Evolutionary conservation across 2,797 vertebrate genomes (phyloP).

Genomic region (Melanogrammus aeglefinus): DNA sequence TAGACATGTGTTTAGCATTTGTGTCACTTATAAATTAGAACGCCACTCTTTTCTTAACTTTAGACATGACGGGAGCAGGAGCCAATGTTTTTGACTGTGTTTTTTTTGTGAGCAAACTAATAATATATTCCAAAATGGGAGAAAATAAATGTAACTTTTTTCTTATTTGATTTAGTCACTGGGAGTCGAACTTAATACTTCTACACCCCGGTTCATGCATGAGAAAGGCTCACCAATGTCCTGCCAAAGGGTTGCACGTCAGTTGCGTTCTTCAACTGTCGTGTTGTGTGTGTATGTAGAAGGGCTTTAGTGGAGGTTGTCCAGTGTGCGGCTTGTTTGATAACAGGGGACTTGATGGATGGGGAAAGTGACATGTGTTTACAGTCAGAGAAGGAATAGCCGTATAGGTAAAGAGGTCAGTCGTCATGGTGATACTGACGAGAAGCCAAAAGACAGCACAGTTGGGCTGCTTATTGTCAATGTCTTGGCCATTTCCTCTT

Average conservation of each 20-base stretch:
- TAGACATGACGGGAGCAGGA: no score
- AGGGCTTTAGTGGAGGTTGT: conserved; percentile 35
- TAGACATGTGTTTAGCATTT: not conserved
- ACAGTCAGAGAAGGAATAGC: conserved; percentile 49
- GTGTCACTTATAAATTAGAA: not conserved
- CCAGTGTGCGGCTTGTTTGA: conserved; percentile 50
- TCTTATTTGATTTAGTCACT: no score
- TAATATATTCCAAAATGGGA: no score
- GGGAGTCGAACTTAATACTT: no score
- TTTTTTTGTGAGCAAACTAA: no score
- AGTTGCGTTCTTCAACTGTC: conserved; percentile 25
- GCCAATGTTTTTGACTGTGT: no score
- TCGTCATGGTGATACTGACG: conserved; percentile 63
- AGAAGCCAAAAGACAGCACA: conserved; percentile 50
- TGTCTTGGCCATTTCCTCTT: conserved; percentile 8
- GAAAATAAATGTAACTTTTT: not conserved
- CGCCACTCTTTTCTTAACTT: no score
- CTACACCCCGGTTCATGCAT: no score
- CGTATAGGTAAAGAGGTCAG: conserved; percentile 58
- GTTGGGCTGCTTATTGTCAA: conserved; percentile 48
- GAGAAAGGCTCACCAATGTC: not conserved
- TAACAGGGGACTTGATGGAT: conserved; percentile 52
- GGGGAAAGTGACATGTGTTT: conserved; percentile 63
- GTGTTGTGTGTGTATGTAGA: conserved; percentile 46
- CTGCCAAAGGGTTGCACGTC: conserved; percentile 5